phyloP scores from a whole-genome alignment of 2,797 vertebrate species.

The Chelon labrosus region DNA sequence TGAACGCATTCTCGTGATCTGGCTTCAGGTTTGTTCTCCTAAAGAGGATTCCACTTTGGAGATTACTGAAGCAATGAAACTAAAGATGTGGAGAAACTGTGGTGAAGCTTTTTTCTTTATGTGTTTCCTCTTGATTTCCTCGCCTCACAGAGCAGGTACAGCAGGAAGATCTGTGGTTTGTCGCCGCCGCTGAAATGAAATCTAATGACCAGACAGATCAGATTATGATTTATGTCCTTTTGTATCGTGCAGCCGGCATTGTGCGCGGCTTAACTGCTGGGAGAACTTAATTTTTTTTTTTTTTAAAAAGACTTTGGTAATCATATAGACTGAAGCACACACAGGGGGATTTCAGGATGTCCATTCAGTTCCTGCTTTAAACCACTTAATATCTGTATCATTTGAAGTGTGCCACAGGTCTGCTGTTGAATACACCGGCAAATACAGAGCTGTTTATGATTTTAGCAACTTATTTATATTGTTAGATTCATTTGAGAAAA shows the following conservation, averaged over 20 bases:
- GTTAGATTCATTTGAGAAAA: too few relatives aligned
- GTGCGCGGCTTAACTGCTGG: conserved; percentile 50
- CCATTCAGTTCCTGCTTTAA: conserved; percentile 53
- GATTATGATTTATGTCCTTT: conserved; percentile 42
- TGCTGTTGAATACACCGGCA: conserved; percentile 16
- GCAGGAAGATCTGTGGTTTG: conserved; percentile 35
- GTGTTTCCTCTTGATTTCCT: conserved; percentile 4
- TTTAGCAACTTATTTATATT: too few relatives aligned
- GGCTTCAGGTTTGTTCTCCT: conserved; percentile 38
- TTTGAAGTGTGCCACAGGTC: conserved; percentile 30
- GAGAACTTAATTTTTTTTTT: too few relatives aligned
- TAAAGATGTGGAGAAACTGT: conserved; percentile 7
- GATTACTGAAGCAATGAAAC: conserved; percentile 56
- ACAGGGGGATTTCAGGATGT: conserved; percentile 59
- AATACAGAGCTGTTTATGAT: too few relatives aligned
- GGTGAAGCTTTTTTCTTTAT: neutral
- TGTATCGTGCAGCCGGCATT: conserved; percentile 35
- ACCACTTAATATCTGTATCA: conserved; percentile 40
- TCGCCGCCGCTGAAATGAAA: conserved; percentile 34
- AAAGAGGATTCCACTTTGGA: conserved; percentile 63
- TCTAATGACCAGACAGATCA: conserved; percentile 57
- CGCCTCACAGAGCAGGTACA: conserved; percentile 5
- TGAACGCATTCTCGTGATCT: conserved; percentile 44
- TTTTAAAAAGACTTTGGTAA: conserved; percentile 22
- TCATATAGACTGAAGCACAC: conserved; percentile 54